Evolutionary conservation across 1,140 invertebrate genomes (phyloP).

Genomic region (Papilio helenus): DNA sequence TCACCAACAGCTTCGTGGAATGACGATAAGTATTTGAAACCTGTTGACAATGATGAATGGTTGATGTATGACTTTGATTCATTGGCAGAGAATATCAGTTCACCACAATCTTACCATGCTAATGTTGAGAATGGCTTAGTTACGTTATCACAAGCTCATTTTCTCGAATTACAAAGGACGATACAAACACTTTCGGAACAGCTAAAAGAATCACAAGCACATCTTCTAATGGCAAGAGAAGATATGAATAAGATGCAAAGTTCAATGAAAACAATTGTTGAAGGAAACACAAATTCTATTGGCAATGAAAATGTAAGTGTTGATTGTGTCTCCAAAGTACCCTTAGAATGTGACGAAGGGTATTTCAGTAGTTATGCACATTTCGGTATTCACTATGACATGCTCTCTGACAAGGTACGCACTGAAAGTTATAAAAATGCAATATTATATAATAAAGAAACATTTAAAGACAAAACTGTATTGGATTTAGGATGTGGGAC

Average conservation of each 20-base stretch:
- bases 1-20: slow-evolving; percentile 85
- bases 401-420: slow-evolving; percentile 95
- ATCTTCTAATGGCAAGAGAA: slow-evolving; percentile 84
- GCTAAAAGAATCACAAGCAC: slow-evolving; percentile 81
- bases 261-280: slow-evolving; percentile 86
- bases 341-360: slow-evolving; percentile 86
- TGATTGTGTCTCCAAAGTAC: slow-evolving; percentile 80
- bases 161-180: slow-evolving; percentile 85
- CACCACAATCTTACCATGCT: slow-evolving; percentile 78
- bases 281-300: slow-evolving; percentile 53
- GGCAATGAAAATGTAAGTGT: slow-evolving; percentile 62
- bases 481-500: slow-evolving; percentile 97
- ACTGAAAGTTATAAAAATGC: slow-evolving; percentile 97
- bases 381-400: slow-evolving; percentile 98
- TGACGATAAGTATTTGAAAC: slow-evolving; percentile 91
- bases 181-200: slow-evolving; percentile 84
- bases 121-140: slow-evolving; percentile 85
- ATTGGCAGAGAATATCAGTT: slow-evolving; percentile 62
- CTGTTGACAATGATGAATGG: slow-evolving; percentile 91
- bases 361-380: slow-evolving; percentile 99
- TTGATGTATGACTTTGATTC: slow-evolving; percentile 88
- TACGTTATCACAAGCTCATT: slow-evolving; percentile 85
- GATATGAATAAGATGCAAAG: slow-evolving; percentile 86
- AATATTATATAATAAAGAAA: slow-evolving; percentile 91
- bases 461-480: slow-evolving; percentile 90